phyloP scores from a whole-genome alignment of 2,113 vertebrate species.

The Ammodytes marinus region DNA sequence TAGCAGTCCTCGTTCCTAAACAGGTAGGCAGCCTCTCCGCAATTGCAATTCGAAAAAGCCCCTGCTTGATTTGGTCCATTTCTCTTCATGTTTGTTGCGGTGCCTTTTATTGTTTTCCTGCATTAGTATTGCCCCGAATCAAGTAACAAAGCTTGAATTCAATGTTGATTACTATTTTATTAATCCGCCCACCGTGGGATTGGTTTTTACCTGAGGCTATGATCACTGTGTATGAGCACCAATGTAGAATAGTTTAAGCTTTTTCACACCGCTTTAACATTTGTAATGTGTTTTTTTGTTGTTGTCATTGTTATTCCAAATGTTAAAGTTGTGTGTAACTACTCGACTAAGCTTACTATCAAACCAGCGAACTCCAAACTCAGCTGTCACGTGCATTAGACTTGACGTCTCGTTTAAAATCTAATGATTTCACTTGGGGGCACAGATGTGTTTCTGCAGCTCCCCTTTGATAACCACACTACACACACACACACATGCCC shows the following conservation, averaged over 20 bases:
- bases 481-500: neutral
- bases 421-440: conserved; percentile 38
- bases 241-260: conserved; percentile 41
- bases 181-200: conserved; percentile 32
- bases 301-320: neutral
- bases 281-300: neutral
- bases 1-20: conserved; percentile 74
- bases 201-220: conserved; percentile 48
- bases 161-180: conserved; percentile 53
- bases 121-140: conserved; percentile 69
- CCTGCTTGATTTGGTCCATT: conserved; percentile 79
- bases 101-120: conserved; percentile 70
- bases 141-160: conserved; percentile 55
- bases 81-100: conserved; percentile 77
- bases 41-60: conserved; percentile 73
- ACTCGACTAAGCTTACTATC: neutral
- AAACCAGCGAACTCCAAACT: conserved; percentile 12
- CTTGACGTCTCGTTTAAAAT: conserved; percentile 68
- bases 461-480: conserved; percentile 28
- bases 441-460: conserved; percentile 32
- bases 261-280: conserved; percentile 2
- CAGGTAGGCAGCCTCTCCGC: conserved; percentile 63
- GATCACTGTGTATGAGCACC: conserved; percentile 30
- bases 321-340: neutral
- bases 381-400: conserved; percentile 24